These are phyloP conservation scores for Abrostola triplasia DNA, from an alignment of 2,888 invertebrate genomes.

Conservation along the genomic window DNA sequence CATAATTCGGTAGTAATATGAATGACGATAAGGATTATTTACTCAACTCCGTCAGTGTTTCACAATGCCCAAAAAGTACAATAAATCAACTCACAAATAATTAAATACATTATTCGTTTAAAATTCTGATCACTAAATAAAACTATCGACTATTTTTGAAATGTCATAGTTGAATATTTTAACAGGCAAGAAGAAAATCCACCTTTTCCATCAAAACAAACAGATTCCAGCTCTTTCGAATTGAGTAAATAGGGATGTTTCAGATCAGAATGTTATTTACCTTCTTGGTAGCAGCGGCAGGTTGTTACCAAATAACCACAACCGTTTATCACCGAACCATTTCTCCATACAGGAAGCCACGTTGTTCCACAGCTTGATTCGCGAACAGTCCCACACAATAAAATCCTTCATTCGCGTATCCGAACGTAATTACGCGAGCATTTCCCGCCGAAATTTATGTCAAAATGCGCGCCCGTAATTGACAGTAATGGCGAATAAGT, in stretches of 20 bases:
- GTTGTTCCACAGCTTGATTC: conserved; percentile 82
- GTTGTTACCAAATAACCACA: conserved; percentile 97
- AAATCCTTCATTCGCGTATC: conserved; percentile 80
- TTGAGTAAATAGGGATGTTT: not conserved
- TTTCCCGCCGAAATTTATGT: conserved; percentile 75
- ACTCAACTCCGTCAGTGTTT: too few species aligned
- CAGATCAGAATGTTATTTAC: conserved; percentile 79
- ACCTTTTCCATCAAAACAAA: too few species aligned
- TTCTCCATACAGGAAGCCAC: conserved; percentile 93
- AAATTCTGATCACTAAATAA: too few species aligned
- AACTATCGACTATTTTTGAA: too few species aligned
- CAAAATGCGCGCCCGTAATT: conserved; percentile 58
- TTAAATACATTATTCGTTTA: too few species aligned
- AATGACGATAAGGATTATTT: too few species aligned
- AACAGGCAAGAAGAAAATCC: too few species aligned
- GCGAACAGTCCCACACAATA: conserved; percentile 64
- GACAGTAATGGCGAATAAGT: conserved; percentile 37
- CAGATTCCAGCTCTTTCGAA: not conserved
- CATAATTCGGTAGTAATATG: too few species aligned
- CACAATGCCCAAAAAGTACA: too few species aligned
- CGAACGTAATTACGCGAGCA: conserved; percentile 64
- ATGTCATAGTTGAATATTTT: too few species aligned
- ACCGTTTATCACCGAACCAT: conserved; percentile 97
- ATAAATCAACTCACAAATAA: too few species aligned
- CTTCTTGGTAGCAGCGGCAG: conserved; percentile 94